Base-by-base conservation (phyloP, 2,888 invertebrate species). In the Cepaea hortensis region DNA sequence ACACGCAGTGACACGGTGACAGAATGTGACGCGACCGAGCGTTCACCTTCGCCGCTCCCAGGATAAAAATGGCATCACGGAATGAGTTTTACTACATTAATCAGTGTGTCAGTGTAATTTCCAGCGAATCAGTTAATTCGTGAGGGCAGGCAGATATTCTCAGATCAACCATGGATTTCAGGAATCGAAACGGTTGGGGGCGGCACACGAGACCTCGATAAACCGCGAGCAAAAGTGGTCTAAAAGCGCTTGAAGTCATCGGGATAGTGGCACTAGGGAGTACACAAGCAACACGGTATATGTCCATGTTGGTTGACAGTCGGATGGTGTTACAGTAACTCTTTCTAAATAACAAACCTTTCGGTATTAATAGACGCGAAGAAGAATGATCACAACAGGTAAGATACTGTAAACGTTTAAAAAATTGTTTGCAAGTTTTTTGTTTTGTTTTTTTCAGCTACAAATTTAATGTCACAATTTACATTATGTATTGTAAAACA, bases 61-160 rank as follows among this genome's bases (percentile, higher is more conserved):
- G 5, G 84, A 84, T 84, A 84, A 84, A 75, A 84, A 65, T 62
- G 62, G 65, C n/a, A 50, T 3, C 65, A 65, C 84, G 76, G 76
- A 76, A 84, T 84, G 84, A 84, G 62, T 76, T 84, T n/a, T 50
- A 50, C 79, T 48, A 70, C 85, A 85, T 77, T 85, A 85, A 85
- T 85, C 85, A 85, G 79, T 77, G 65, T 77, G 85, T 77, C 79
- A 70, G 79, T 85, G 77, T 85, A 23, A 85, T 85, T 85, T 85
- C 85, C 68, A 77, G 85, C 55, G 85, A 50, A 85, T 77, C 85
- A 79, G 79, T 85, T 85, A 79, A 85, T 85, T 85, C 79, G 70
- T 62, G 55, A 50, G 79, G 79, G 85, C 79, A 79, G 79, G 62
- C 70, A 79, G 70, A 79, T 77, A 68, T n/a, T 79, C 50, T n/a